A percentile compares a stretch with the other conserved stretches of the same genome.
These are phyloP conservation scores for Orcinus orca DNA, from an alignment of 2,113 vertebrate species.

Conservation along the genomic window DNA sequence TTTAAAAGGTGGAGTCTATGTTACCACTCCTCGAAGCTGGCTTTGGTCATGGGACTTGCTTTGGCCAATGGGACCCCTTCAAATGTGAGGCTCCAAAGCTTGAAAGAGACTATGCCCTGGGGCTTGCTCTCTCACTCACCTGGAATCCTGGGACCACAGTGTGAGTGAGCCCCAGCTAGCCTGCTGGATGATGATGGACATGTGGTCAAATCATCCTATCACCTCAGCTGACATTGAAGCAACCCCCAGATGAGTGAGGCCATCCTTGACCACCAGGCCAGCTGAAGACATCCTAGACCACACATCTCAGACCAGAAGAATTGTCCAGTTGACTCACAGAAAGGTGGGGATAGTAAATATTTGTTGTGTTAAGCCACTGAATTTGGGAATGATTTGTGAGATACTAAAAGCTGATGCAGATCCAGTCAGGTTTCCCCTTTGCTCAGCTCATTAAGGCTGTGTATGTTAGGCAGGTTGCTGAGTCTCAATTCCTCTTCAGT, in stretches of 20 bases:
- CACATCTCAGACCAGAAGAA: neutral
- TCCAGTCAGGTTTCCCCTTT: neutral
- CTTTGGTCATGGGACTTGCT: neutral
- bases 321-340: neutral
- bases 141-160: neutral
- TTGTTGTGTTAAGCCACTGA: neutral
- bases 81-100: neutral
- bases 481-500: neutral
- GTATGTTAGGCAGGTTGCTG: neutral
- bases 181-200: neutral
- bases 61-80: neutral
- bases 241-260: neutral
- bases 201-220: neutral
- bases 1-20: neutral
- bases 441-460: neutral
- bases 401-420: neutral
- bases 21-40: too few species aligned
- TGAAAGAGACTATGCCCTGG: neutral
- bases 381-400: neutral
- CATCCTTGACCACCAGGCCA: neutral
- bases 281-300: neutral
- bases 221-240: neutral
- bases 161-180: neutral
- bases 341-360: neutral
- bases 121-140: neutral